phyloP scores from a whole-genome alignment of 2,888 invertebrate genomes.

The Apantesis nais region DNA sequence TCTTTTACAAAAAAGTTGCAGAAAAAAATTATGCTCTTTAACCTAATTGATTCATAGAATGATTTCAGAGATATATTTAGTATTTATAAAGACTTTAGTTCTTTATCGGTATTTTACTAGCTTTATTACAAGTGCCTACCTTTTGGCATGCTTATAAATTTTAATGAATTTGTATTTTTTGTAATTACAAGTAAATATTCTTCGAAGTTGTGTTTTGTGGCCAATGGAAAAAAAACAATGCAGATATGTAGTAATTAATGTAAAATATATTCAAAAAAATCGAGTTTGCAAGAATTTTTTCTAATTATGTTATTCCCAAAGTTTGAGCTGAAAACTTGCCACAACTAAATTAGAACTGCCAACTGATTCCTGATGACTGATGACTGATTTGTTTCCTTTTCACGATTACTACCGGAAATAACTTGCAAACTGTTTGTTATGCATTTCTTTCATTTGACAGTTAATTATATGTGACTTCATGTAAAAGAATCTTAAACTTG shows the following conservation, averaged over 20 bases:
- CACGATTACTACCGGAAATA: background rate
- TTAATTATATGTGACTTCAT: background rate
- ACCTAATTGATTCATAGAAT: no score
- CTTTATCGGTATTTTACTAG: no score
- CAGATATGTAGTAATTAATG: background rate
- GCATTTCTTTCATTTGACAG: background rate
- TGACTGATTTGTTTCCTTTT: background rate
- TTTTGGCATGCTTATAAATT: no score
- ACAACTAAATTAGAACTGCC: background rate
- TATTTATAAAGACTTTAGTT: background rate
- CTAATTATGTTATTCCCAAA: background rate
- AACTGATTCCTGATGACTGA: no score
- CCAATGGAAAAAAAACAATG: background rate
- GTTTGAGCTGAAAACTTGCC: background rate
- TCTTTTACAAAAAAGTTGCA: background rate
- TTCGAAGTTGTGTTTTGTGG: background rate
- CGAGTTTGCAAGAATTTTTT: background rate
- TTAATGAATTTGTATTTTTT: background rate
- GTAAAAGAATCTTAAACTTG: constrained; percentile 1
- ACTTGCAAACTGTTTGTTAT: background rate
- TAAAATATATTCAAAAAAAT: constrained; percentile 1
- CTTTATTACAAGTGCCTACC: background rate
- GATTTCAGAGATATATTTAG: no score
- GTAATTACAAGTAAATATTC: background rate
- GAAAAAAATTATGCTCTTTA: background rate